phyloP scores from a whole-genome alignment of 1,140 invertebrate genomes.

The Pseudomyrmex dendroicus region DNA sequence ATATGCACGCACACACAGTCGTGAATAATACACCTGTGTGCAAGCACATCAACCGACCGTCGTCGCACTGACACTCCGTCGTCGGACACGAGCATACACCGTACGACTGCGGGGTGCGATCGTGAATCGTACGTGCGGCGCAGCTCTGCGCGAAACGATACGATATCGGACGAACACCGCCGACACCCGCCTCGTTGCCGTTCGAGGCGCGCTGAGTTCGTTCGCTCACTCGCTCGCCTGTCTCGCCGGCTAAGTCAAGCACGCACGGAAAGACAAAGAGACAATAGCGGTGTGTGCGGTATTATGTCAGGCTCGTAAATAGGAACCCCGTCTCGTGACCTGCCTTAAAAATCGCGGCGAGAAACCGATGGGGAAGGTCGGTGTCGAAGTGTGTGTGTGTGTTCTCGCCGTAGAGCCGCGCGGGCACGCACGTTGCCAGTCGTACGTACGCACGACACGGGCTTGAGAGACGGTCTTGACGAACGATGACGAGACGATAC shows the following conservation, averaged over 20 bases:
- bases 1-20: constrained; percentile 62
- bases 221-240: constrained; percentile 26
- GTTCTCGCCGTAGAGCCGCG: constrained; percentile 19
- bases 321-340: constrained; percentile 27
- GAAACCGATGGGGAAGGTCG: not conserved
- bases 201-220: constrained; percentile 14
- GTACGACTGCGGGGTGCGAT: constrained; percentile 50
- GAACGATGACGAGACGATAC: constrained; percentile 50
- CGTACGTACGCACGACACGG: constrained; percentile 41
- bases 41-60: constrained; percentile 63
- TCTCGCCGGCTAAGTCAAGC: constrained; percentile 61
- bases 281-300: constrained; percentile 10
- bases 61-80: constrained; percentile 69
- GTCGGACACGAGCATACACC: constrained; percentile 63
- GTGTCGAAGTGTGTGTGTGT: constrained; percentile 15
- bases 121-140: constrained; percentile 49
- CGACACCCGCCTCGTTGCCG: constrained; percentile 63
- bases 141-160: constrained; percentile 46
- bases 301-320: constrained; percentile 31
- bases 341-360: constrained; percentile 9
- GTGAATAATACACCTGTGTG: constrained; percentile 63
- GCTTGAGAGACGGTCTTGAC: constrained; percentile 46
- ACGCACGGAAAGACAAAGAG: constrained; percentile 44
- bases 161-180: constrained; percentile 31
- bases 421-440: not conserved